Conservation (phyloP, 2,797 vertebrate genomes). For the Cryptoprocta ferox region DNA sequence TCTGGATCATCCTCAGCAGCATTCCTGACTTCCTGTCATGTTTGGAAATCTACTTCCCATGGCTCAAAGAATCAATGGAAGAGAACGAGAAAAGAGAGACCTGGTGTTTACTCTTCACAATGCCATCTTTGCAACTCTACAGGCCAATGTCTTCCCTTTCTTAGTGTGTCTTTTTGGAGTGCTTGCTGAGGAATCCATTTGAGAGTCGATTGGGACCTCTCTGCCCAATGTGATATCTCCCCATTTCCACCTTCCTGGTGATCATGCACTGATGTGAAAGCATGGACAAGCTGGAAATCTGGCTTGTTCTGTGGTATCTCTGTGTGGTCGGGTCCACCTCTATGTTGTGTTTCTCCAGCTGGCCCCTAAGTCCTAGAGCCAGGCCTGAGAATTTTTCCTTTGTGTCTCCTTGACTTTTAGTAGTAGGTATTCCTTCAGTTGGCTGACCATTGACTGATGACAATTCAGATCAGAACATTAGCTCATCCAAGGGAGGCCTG, state of each 20-base stretch:
- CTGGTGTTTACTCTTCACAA: not conserved
- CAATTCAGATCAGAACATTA: not conserved
- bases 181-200: not conserved
- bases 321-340: not conserved
- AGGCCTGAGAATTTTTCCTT: not conserved
- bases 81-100: not conserved
- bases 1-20: not conserved
- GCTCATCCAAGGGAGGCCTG: not conserved
- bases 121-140: not conserved
- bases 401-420: not conserved
- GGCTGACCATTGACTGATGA: not conserved
- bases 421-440: not conserved
- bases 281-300: not conserved
- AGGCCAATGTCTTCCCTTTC: not conserved
- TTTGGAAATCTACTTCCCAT: not conserved
- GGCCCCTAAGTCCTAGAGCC: not conserved
- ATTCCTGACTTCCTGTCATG: not conserved
- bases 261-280: not conserved
- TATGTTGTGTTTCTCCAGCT: not conserved
- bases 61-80: not conserved
- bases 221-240: not conserved
- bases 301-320: not conserved
- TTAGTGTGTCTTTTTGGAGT: not conserved
- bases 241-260: not conserved
- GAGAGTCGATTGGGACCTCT: not conserved